These are phyloP conservation scores for Syritta pipiens DNA, from an alignment of 2,888 invertebrate species.

Conservation along the genomic window DNA sequence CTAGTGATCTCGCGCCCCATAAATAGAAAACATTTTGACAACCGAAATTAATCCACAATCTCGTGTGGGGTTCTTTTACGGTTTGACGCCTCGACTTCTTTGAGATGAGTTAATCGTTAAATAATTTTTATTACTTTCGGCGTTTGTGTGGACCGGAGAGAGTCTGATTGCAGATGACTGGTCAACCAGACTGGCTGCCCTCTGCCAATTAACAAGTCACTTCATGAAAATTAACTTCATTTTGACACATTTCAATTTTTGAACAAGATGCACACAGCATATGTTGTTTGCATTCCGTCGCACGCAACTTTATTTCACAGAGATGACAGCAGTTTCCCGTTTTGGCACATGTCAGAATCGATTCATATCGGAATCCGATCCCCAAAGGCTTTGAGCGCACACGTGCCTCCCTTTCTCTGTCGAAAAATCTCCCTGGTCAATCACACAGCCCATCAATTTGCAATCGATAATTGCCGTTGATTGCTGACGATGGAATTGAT, in stretches of 20 bases:
- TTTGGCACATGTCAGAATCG: conserved; percentile 43
- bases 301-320: conserved; percentile 27
- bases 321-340: background rate
- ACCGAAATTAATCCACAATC: conserved; percentile 11
- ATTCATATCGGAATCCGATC: conserved; percentile 32
- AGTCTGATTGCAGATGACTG: too few species aligned
- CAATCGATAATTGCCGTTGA: conserved; percentile 64
- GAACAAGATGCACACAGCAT: too few species aligned
- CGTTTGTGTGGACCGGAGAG: too few species aligned
- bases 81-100: background rate
- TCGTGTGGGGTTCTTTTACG: background rate
- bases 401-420: conserved; percentile 32
- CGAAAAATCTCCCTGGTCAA: conserved; percentile 18
- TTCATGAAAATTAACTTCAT: too few species aligned
- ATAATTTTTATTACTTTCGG: background rate
- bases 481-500: conserved; percentile 59
- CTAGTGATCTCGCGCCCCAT: conserved; percentile 10
- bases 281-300: conserved; percentile 4
- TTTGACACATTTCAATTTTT: too few species aligned
- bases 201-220: too few species aligned
- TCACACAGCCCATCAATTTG: conserved; percentile 58
- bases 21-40: conserved; percentile 28
- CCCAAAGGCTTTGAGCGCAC: conserved; percentile 33
- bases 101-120: conserved; percentile 26
- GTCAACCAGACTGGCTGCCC: too few species aligned